Conservation (phyloP, 1,140 invertebrate species). For the Ostrea denselamellosa region DNA sequence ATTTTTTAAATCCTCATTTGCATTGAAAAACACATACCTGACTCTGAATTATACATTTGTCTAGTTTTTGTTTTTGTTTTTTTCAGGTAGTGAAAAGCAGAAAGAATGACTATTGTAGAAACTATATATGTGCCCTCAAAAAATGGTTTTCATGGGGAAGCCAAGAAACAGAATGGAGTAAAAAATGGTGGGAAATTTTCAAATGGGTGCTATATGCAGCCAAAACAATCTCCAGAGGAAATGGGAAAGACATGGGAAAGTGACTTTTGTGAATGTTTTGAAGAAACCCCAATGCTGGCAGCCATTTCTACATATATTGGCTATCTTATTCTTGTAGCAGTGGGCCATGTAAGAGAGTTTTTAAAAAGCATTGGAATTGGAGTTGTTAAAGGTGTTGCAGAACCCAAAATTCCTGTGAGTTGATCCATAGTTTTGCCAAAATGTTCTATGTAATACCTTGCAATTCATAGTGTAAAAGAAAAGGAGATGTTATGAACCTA, state of each 20-base stretch:
- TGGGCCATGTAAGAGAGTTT: constrained; percentile 78
- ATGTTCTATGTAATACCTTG: no score
- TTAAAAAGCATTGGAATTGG: constrained; percentile 56
- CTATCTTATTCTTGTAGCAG: constrained; percentile 86
- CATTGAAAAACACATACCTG: no score
- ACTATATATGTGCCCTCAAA: constrained; percentile 5
- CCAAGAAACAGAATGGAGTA: not conserved
- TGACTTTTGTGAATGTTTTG: constrained; percentile 81
- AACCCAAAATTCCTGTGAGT: constrained; percentile 60
- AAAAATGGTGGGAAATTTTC: constrained; percentile 19
- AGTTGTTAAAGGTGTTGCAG: constrained; percentile 57
- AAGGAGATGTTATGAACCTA: no score
- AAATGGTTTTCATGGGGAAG: not conserved
- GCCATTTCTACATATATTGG: constrained; percentile 91
- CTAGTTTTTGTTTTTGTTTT: not conserved
- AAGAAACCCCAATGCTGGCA: constrained; percentile 89
- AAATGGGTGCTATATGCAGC: not conserved
- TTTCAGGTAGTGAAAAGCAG: not conserved
- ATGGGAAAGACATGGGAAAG: constrained; percentile 3
- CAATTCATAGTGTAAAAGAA: no score
- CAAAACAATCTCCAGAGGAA: not conserved
- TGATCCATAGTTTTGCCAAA: not conserved
- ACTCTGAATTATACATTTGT: not conserved
- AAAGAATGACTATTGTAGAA: constrained; percentile 4
- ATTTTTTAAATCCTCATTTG: no score